Base-by-base conservation (phyloP, 1,140 invertebrate species). In the Anastatus disparis region DNA sequence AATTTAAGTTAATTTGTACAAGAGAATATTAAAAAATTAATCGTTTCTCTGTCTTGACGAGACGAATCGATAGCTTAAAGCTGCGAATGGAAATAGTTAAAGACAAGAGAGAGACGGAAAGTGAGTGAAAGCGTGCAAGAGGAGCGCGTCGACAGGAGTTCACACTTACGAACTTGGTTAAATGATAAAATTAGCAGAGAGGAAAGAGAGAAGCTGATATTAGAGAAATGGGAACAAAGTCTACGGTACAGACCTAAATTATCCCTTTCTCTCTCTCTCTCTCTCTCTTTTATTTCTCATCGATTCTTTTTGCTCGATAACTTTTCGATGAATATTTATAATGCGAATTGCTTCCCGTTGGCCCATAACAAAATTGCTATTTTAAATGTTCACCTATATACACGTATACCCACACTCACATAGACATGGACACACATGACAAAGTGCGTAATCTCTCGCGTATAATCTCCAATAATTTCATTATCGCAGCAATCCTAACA, bases 301-400 rank as follows among this genome's bases (percentile, higher is more conserved):
- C n/a, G n/a, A n/a, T n/a, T n/a, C 10, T 7, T 26, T 20, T 48
- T 20, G 2, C 27, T 22, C 17, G 42, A 63, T 50, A 50, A 63
- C 26, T 63, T 50, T 48, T 15, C 29, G 38, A 63, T 63, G 61
- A 63, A 63, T 63, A 63, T 63, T 63, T 63, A 63, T 20, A 63
- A 58, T 20, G 9, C 15, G 3, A 3, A 7, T 15, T 20, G 24
- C 52, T 6, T n/a, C n/a, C n/a, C n/a, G n/a, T n/a, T n/a, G n/a
- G n/a, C n/a, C n/a, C n/a, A n/a, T n/a, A n/a, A n/a, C n/a, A 24
- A 61, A 61, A 61, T 46, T n/a, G 38, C 7, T 20, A 29, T 61
- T 27, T 46, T n/a, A 59, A n/a, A 42, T 35, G 56, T 29, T 2
- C 2, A n/a, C n/a, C n/a, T n/a, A n/a, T n/a, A n/a, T n/a, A n/a